Percentiles rank a stretch among this genome's conserved stretches.
These are phyloP conservation scores for Hypothenemus hampei DNA, from an alignment of 1,140 invertebrate genomes.

Conservation along the genomic window DNA sequence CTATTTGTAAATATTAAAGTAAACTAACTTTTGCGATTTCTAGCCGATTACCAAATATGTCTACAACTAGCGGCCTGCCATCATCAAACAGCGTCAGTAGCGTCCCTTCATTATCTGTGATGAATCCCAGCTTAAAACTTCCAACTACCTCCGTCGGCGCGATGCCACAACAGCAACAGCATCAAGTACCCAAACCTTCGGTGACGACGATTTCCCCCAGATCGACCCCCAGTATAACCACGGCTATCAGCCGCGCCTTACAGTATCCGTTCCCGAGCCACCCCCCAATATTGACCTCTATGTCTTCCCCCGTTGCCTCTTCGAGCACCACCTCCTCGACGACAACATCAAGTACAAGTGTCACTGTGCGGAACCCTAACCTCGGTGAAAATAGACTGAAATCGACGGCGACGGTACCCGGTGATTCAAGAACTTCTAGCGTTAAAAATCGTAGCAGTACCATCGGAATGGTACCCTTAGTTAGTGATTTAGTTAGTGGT, in stretches of 20 bases:
- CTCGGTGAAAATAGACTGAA: conserved; percentile 44
- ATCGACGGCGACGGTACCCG: conserved; percentile 39
- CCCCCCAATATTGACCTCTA: conserved; percentile 52
- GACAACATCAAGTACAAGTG: conserved; percentile 28
- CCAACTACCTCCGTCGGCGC: conserved; percentile 21
- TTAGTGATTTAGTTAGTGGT: conserved; percentile 23
- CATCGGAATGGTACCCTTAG: conserved; percentile 26
- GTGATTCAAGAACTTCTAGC: conserved; percentile 48
- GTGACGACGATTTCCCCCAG: conserved; percentile 38
- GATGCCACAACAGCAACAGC: too few species aligned
- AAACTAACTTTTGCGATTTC: not conserved
- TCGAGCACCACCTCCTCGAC: conserved; percentile 13
- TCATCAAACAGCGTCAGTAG: conserved; percentile 13
- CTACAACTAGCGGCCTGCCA: not conserved
- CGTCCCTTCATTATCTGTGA: conserved; percentile 8
- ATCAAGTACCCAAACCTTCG: too few species aligned
- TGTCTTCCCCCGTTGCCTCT: conserved; percentile 24
- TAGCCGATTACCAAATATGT: not conserved
- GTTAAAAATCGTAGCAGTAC: conserved; percentile 44
- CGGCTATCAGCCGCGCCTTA: conserved; percentile 55
- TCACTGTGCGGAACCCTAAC: conserved; percentile 29
- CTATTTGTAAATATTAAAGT: not conserved
- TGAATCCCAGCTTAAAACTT: conserved; percentile 29
- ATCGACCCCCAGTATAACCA: conserved; percentile 30
- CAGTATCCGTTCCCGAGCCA: conserved; percentile 79